These are phyloP conservation scores for Patiria miniata DNA, from an alignment of 35 echinoderm and acorn worm species.

Conservation along the genomic window DNA sequence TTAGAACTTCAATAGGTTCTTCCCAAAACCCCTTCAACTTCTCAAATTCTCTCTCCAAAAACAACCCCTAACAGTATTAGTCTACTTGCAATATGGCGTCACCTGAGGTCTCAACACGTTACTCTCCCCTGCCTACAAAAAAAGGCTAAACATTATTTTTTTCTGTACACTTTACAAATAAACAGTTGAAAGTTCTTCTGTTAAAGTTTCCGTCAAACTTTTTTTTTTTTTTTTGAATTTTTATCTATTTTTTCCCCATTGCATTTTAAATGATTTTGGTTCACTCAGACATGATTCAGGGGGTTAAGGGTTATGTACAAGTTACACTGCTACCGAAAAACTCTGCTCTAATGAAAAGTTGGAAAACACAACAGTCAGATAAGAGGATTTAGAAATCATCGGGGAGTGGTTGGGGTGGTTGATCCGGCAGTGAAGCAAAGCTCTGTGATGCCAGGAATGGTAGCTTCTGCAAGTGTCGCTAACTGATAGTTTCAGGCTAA, in stretches of 20 bases:
- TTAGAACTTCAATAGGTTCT: too few relatives aligned
- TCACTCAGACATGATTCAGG: background rate
- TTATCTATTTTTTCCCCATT: background rate
- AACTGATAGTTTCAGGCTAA: too few relatives aligned
- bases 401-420: background rate
- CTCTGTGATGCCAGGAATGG: too few relatives aligned
- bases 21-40: too few relatives aligned
- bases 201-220: background rate
- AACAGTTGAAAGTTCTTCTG: constrained; percentile 31
- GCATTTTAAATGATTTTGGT: background rate
- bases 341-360: background rate
- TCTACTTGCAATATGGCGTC: constrained; percentile 30
- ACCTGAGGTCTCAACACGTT: constrained; percentile 20
- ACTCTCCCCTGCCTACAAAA: constrained; percentile 32
- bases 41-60: background rate
- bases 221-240: background rate
- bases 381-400: background rate
- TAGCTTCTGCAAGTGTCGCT: too few relatives aligned
- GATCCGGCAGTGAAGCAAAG: background rate
- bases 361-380: background rate
- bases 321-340: constrained; percentile 1
- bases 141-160: background rate
- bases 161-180: constrained; percentile 29
- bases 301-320: background rate
- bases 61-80: constrained; percentile 18